Percentiles rank a stretch among this genome's conserved stretches.
These are phyloP conservation scores for Mormyrus proboscirostris DNA, from an alignment of 2,797 vertebrate genomes.

Conservation along the genomic window DNA sequence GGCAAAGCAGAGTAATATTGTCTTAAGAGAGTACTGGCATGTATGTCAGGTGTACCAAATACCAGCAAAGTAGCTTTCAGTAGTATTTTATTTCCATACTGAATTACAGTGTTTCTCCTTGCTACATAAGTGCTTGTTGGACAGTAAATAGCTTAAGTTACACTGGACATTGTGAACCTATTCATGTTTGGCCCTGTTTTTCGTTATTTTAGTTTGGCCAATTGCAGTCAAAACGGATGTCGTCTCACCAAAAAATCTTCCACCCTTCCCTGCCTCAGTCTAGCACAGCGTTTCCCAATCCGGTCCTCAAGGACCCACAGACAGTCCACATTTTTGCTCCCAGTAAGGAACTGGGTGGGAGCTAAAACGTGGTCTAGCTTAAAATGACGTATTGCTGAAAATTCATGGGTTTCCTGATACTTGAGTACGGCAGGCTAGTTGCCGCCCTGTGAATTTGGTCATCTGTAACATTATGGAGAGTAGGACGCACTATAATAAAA, in stretches of 20 bases:
- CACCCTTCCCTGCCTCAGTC: background rate
- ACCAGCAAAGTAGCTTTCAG: background rate
- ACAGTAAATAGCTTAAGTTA: background rate
- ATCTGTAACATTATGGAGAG: conserved; percentile 10
- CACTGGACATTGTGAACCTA: background rate
- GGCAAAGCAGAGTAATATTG: background rate
- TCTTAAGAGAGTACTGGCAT: background rate
- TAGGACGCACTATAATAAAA: background rate
- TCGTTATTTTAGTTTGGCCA: background rate
- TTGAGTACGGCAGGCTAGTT: background rate
- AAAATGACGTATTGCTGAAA: background rate
- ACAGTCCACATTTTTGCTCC: no score
- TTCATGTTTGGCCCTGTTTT: background rate
- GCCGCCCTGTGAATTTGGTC: background rate
- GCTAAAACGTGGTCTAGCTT: no score
- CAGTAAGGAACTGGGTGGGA: no score
- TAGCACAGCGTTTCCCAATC: background rate
- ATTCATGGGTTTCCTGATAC: background rate
- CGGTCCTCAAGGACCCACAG: no score
- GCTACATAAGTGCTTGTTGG: background rate
- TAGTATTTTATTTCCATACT: background rate
- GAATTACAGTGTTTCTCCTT: background rate
- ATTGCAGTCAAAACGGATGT: background rate
- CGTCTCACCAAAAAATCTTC: background rate
- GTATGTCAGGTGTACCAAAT: background rate